Conservation (phyloP, 2,888 invertebrate species). For the Sphinx pinastri region DNA sequence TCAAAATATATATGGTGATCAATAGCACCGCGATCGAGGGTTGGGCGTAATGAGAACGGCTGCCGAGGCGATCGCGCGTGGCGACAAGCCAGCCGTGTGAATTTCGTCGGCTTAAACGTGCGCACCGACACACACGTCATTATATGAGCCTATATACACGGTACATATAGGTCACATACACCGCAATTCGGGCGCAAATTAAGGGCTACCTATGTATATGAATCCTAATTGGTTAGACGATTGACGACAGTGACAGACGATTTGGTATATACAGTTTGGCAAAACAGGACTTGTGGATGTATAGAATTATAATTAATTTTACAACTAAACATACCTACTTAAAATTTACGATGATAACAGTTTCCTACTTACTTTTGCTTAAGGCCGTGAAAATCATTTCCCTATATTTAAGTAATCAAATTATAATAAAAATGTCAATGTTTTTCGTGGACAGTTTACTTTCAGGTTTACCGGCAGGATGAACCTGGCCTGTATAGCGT, state of each 20-base stretch:
- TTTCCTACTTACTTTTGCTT: too few species aligned
- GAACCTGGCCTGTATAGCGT: too few species aligned
- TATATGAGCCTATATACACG: constrained; percentile 1
- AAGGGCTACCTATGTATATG: neutral
- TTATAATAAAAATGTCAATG: too few species aligned
- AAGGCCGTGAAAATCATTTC: too few species aligned
- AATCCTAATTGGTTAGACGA: neutral
- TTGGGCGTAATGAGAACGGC: constrained; percentile 70
- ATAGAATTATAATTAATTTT: neutral
- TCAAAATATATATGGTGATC: constrained; percentile 65
- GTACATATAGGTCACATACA: neutral
- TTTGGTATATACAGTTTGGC: neutral
- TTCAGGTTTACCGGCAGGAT: too few species aligned
- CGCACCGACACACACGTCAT: constrained; percentile 47
- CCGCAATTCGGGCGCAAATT: neutral
- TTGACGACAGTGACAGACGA: neutral
- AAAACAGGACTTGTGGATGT: neutral
- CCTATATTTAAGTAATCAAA: too few species aligned
- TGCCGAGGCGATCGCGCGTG: constrained; percentile 73
- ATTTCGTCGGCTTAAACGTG: constrained; percentile 63
- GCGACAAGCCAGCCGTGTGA: constrained; percentile 70
- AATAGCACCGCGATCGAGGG: constrained; percentile 62
- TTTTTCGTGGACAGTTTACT: too few species aligned
- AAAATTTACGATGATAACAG: too few species aligned
- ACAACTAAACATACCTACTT: too few species aligned